phyloP scores from a whole-genome alignment of 2,113 vertebrate species.

The Actenoides hombroni region DNA sequence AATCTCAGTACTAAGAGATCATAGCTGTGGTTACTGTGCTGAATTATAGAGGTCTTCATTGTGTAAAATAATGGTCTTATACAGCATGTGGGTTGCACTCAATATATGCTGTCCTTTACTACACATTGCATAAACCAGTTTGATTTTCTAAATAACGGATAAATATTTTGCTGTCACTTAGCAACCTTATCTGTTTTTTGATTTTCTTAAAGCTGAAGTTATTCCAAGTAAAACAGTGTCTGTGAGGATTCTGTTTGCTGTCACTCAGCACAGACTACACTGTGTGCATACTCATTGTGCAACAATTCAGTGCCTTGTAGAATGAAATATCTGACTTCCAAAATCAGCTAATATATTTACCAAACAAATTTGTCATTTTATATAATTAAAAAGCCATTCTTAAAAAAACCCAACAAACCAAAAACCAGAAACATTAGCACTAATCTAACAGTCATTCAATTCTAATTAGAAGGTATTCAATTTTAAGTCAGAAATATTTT shows the following conservation, averaged over 20 bases:
- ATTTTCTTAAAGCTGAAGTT: conserved; percentile 36
- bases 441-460: neutral
- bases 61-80: neutral
- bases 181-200: conserved; percentile 30
- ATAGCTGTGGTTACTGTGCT: neutral
- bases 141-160: neutral
- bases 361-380: neutral
- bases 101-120: conserved; percentile 30
- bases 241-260: conserved; percentile 12
- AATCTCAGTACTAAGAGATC: neutral
- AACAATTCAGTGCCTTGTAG: neutral
- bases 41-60: conserved; percentile 10
- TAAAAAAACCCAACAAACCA: neutral
- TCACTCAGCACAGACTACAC: neutral
- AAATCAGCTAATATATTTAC: neutral
- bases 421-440: neutral
- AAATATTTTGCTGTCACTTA: conserved; percentile 63
- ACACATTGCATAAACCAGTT: neutral
- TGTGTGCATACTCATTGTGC: neutral
- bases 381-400: neutral
- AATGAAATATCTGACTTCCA: neutral
- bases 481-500: neutral
- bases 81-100: neutral
- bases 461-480: neutral
- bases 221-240: conserved; percentile 14